phyloP scores from a whole-genome alignment of 2,113 vertebrate species.

The Polyodon spathula region DNA sequence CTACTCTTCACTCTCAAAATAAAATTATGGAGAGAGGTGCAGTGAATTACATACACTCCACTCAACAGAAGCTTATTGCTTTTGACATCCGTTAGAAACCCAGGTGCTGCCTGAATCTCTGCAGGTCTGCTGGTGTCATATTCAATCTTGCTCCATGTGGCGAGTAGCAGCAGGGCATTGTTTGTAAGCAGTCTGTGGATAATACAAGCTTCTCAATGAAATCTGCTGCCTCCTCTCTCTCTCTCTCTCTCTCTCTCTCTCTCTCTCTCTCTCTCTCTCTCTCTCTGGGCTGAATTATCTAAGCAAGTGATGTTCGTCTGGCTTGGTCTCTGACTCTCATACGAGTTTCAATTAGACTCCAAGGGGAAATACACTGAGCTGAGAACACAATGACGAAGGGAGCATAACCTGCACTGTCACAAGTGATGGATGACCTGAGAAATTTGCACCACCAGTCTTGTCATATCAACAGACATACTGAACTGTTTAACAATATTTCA shows the following conservation, averaged over 20 bases:
- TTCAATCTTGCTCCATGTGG: conserved; percentile 1
- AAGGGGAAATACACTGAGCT: neutral
- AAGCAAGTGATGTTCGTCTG: conserved; percentile 11
- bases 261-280: conserved; percentile 7
- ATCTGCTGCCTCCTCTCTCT: conserved; percentile 13
- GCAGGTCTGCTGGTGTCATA: neutral
- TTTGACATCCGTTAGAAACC: neutral
- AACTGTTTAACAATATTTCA: conserved; percentile 7
- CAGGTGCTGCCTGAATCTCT: neutral
- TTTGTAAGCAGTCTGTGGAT: neutral
- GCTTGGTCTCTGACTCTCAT: neutral
- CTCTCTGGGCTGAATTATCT: conserved; percentile 9
- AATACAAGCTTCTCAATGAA: conserved; percentile 55
- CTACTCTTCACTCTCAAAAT: too few relatives aligned
- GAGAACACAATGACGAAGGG: conserved; percentile 23
- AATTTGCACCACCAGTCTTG: conserved; percentile 18
- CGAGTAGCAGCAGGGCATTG: neutral
- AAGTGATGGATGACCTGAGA: conserved; percentile 23
- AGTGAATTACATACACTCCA: neutral
- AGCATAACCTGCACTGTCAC: conserved; percentile 5
- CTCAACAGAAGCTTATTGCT: neutral
- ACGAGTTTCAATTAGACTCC: conserved; percentile 10
- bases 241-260: neutral
- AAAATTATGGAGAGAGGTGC: neutral
- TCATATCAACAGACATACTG: conserved; percentile 3